These are phyloP conservation scores for Helicoverpa assulta DNA, from an alignment of 2,888 invertebrate genomes.

Conservation along the genomic window DNA sequence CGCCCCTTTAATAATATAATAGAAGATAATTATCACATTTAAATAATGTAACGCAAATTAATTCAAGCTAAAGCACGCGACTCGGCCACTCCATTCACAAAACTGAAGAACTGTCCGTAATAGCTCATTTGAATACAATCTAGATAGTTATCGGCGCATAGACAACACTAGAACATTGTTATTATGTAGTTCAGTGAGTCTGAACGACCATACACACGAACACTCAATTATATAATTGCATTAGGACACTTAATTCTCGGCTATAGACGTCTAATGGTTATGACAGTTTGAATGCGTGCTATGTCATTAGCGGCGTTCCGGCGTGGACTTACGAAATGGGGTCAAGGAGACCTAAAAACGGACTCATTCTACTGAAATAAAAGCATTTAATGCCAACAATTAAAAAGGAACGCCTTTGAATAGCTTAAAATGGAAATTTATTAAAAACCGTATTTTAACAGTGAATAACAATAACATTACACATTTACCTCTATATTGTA, in stretches of 20 bases:
- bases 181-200: constrained; percentile 63
- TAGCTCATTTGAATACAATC: constrained; percentile 84
- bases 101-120: constrained; percentile 77
- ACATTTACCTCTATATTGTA: constrained; percentile 62
- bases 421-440: constrained; percentile 28
- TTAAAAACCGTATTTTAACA: constrained; percentile 48
- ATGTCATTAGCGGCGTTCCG: constrained; percentile 65
- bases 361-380: constrained; percentile 51
- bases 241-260: constrained; percentile 62
- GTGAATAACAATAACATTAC: constrained; percentile 58
- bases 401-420: constrained; percentile 39
- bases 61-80: constrained; percentile 80
- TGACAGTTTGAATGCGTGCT: constrained; percentile 73
- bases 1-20: constrained; percentile 79
- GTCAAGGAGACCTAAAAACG: constrained; percentile 71
- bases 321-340: constrained; percentile 69
- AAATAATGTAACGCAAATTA: constrained; percentile 83
- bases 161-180: constrained; percentile 58
- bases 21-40: constrained; percentile 81
- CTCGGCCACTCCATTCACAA: constrained; percentile 78
- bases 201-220: constrained; percentile 54
- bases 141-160: constrained; percentile 65
- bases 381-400: constrained; percentile 32
- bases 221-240: constrained; percentile 63
- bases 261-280: constrained; percentile 70